These are phyloP conservation scores for Molorchus minor DNA, from an alignment of 2,888 invertebrate species.

Conservation along the genomic window DNA sequence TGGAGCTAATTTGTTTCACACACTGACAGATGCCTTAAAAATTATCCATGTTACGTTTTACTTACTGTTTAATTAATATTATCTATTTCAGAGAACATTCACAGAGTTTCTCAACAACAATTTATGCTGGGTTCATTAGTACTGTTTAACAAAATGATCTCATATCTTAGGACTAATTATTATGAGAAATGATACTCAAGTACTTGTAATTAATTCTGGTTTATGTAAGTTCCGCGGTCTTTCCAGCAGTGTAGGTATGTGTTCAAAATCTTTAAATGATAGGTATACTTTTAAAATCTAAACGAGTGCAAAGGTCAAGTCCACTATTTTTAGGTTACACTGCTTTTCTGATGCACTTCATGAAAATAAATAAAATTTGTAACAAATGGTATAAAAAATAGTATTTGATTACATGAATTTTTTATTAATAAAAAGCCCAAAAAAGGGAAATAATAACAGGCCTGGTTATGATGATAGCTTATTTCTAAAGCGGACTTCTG, in stretches of 20 bases:
- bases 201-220: slow-evolving; percentile 10
- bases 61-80: slow-evolving; percentile 17
- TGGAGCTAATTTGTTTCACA: background rate
- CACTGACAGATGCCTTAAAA: background rate
- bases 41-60: background rate
- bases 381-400: too few relatives aligned
- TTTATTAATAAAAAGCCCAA: too few relatives aligned
- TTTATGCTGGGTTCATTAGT: slow-evolving; percentile 23
- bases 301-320: slow-evolving; percentile 16
- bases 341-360: too few relatives aligned
- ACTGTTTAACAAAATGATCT: slow-evolving; percentile 23
- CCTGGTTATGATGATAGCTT: too few relatives aligned
- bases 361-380: too few relatives aligned
- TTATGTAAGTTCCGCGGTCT: slow-evolving; percentile 10
- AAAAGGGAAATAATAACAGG: too few relatives aligned
- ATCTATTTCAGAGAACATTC: slow-evolving; percentile 15
- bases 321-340: too few relatives aligned
- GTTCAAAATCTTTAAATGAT: too few relatives aligned
- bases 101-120: slow-evolving; percentile 25
- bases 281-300: too few relatives aligned
- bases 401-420: too few relatives aligned
- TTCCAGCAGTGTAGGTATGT: slow-evolving; percentile 6
- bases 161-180: slow-evolving; percentile 26
- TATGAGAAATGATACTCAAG: slow-evolving; percentile 27
- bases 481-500: too few relatives aligned